Conservation (phyloP, 2,888 invertebrate genomes). For the Dryobota labecula region DNA sequence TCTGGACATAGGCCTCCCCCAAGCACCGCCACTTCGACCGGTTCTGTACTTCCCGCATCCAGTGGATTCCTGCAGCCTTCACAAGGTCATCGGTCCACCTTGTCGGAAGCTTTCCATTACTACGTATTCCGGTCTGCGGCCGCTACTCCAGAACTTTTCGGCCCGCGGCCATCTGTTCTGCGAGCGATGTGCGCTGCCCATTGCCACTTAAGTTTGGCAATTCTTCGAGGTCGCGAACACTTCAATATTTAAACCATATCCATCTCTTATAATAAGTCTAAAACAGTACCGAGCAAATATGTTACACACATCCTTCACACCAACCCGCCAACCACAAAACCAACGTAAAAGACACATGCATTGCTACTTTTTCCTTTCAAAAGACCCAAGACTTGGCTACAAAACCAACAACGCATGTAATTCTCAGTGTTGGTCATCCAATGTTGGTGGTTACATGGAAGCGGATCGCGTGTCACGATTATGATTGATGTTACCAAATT, state of each 20-base stretch:
- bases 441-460: slow-evolving; percentile 50
- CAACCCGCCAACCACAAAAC: neutral
- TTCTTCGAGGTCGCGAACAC: too few relatives aligned
- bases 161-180: too few relatives aligned
- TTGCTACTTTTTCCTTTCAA: neutral
- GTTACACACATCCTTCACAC: slow-evolving; percentile 13
- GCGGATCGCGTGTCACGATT: slow-evolving; percentile 63
- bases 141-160: too few relatives aligned
- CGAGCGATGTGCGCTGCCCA: too few relatives aligned
- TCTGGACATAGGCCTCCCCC: too few relatives aligned
- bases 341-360: neutral
- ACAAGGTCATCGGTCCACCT: too few relatives aligned
- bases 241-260: neutral
- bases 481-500: slow-evolving; percentile 69
- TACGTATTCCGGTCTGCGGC: too few relatives aligned
- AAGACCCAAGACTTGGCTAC: neutral
- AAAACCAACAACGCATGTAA: slow-evolving; percentile 5
- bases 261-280: neutral
- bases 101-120: too few relatives aligned
- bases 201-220: too few relatives aligned
- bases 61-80: too few relatives aligned
- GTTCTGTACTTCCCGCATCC: too few relatives aligned
- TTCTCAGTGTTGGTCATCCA: slow-evolving; percentile 11
- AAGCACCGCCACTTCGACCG: too few relatives aligned
- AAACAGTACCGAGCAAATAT: slow-evolving; percentile 4